Evolutionary conservation across 2,113 vertebrate species (phyloP).

Genomic region (Beaufortia kweichowensis): DNA sequence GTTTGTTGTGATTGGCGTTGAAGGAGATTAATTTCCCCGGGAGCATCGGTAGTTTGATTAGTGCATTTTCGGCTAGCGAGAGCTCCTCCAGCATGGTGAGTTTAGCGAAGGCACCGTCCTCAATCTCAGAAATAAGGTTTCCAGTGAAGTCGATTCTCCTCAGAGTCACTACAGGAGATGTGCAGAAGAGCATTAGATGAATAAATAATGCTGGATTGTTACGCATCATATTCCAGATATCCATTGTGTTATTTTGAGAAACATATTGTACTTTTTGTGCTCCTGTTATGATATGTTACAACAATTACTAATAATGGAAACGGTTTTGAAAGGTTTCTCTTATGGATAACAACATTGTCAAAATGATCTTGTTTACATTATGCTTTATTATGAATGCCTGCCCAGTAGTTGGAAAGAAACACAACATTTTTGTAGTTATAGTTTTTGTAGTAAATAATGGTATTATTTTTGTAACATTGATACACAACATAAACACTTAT

Average conservation of each 20-base stretch:
- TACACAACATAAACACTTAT: too few relatives aligned
- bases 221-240: not conserved
- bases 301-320: too few relatives aligned
- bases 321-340: too few relatives aligned
- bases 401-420: too few relatives aligned
- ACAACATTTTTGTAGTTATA: too few relatives aligned
- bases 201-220: not conserved
- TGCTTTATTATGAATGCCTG: too few relatives aligned
- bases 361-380: too few relatives aligned
- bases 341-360: too few relatives aligned
- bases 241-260: not conserved
- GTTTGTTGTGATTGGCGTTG: slow-evolving; percentile 88
- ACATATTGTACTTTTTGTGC: not conserved
- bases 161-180: slow-evolving; percentile 81
- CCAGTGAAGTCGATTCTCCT: slow-evolving; percentile 94
- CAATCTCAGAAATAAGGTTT: slow-evolving; percentile 93
- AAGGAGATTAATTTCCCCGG: slow-evolving; percentile 84
- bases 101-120: slow-evolving; percentile 90
- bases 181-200: not conserved
- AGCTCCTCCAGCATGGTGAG: slow-evolving; percentile 87
- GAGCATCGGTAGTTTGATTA: slow-evolving; percentile 88
- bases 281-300: too few relatives aligned
- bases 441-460: too few relatives aligned
- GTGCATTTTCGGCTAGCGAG: slow-evolving; percentile 87
- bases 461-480: too few relatives aligned